Percentiles rank a stretch among this genome's conserved stretches.
phyloP scores from a whole-genome alignment of 2,113 vertebrate genomes.

The Pyrgilauda ruficollis region DNA sequence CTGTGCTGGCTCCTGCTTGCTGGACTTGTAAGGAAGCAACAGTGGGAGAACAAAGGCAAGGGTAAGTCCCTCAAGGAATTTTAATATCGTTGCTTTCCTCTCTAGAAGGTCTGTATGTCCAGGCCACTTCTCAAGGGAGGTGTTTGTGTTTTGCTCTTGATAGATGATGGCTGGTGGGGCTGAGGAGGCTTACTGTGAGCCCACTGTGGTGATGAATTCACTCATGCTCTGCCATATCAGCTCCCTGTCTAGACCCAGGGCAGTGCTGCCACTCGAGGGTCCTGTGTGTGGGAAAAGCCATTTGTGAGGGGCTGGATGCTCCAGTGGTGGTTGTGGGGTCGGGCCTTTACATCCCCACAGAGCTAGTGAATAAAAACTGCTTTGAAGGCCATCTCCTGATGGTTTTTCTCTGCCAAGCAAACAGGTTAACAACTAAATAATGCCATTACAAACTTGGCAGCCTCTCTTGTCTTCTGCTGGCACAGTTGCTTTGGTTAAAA shows the following conservation, averaged over 20 bases:
- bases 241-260: not conserved
- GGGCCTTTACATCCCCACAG: not conserved
- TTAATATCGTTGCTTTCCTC: not conserved
- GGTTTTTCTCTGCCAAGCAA: not conserved
- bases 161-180: not conserved
- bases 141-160: not conserved
- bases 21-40: not conserved
- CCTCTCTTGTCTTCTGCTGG: not conserved
- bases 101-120: not conserved
- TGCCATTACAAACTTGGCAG: not conserved
- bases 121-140: too few species aligned
- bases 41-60: not conserved
- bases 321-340: not conserved
- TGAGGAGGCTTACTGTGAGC: not conserved
- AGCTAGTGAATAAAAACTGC: not conserved
- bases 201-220: rapidly evolving
- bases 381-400: not conserved
- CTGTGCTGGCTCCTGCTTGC: not conserved
- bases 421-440: not conserved
- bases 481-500: not conserved
- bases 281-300: not conserved
- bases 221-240: rapidly evolving
- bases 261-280: rapidly evolving
- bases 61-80: not conserved
- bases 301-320: not conserved